Percentiles rank a stretch among this genome's conserved stretches.
Evolutionary conservation across 2,888 invertebrate genomes (phyloP).

Genomic region (Monoplex corrugatus): DNA sequence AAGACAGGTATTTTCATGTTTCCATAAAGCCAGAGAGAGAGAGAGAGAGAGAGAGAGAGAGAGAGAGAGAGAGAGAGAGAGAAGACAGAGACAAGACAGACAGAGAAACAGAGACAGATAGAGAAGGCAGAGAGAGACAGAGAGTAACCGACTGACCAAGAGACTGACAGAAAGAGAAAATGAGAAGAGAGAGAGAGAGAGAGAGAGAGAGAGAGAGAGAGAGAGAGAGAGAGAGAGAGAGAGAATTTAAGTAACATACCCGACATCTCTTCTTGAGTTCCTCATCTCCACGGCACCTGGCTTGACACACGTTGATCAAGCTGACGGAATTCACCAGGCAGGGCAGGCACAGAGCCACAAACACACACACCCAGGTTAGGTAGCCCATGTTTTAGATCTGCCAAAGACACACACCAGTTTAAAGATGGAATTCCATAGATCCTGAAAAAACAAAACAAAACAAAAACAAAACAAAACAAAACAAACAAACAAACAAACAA

Average conservation of each 20-base stretch:
- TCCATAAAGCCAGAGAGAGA: background rate
- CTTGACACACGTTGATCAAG: background rate
- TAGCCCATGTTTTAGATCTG: no score
- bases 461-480: no score
- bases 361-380: no score
- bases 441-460: no score
- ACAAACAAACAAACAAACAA: no score
- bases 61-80: conserved; percentile 29
- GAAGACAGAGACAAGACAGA: background rate
- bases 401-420: no score
- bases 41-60: conserved; percentile 33
- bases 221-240: conserved; percentile 6
- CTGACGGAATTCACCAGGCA: no score
- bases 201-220: conserved; percentile 33
- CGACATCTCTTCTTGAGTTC: background rate
- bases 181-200: conserved; percentile 23
- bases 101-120: conserved; percentile 6
- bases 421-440: no score
- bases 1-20: no score
- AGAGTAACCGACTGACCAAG: background rate
- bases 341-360: no score
- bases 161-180: conserved; percentile 2
- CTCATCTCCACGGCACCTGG: background rate
- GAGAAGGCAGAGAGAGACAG: background rate
- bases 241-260: background rate